phyloP scores from a whole-genome alignment of 2,888 invertebrate species.

The Chloroclystis v-ata region DNA sequence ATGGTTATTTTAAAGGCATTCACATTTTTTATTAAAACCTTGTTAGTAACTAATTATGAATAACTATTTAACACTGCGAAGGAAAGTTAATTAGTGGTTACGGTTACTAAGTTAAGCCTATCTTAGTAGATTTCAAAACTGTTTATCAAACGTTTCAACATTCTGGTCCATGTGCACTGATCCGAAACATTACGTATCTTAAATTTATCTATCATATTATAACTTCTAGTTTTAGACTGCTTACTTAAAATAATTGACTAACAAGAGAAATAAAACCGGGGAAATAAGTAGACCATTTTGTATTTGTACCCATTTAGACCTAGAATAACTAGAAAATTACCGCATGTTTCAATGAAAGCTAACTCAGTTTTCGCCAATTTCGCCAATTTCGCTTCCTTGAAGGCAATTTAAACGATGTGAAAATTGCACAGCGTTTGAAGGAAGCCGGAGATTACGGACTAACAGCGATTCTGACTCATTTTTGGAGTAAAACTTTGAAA shows the following conservation, averaged over 20 bases:
- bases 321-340: background rate
- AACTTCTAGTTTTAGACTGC: background rate
- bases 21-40: conserved; percentile 35
- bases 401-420: background rate
- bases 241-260: too few relatives aligned
- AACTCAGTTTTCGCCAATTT: conserved; percentile 5
- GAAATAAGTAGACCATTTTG: conserved; percentile 7
- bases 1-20: conserved; percentile 32
- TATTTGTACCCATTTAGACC: background rate
- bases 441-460: background rate
- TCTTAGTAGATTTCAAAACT: too few relatives aligned
- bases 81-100: conserved; percentile 21
- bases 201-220: background rate
- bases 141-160: conserved; percentile 30
- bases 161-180: conserved; percentile 45
- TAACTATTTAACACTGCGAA: conserved; percentile 30
- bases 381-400: conserved; percentile 2
- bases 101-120: conserved; percentile 8
- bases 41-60: conserved; percentile 29
- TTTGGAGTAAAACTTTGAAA: too few relatives aligned
- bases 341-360: conserved; percentile 1
- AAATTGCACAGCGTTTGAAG: conserved; percentile 1
- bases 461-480: background rate
- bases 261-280: background rate
- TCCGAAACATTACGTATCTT: conserved; percentile 13